Base-by-base conservation (phyloP, 2,888 invertebrate genomes). In the Teleogryllus oceanicus region DNA sequence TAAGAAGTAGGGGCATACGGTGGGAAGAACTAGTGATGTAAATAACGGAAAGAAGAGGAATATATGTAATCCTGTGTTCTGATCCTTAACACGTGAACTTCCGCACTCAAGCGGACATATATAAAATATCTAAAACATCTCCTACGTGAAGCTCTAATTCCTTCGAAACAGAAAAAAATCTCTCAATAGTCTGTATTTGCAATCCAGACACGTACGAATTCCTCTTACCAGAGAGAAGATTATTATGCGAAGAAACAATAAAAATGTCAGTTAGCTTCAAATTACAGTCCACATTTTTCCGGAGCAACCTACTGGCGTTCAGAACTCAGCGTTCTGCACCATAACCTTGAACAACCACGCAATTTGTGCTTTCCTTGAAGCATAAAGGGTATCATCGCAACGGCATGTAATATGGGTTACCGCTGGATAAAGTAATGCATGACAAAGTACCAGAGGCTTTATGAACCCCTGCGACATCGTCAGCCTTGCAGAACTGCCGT, bases 331-430 rank as follows among this genome's bases (percentile, higher is more conserved):
- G 62, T 62, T 62, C 62, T 62, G 62, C 62, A n/a, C 16, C 62
- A 62, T 62, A n/a, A 62, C 62, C 62, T 62, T n/a, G 62, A 62
- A 62, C 16, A 62, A 62, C 62, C 4, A 5, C 37, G 37, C 62
- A 62, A 62, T 62, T 62, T 62, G n/a, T 62, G 16, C 16, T n/a
- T 62, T 62, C 62, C n/a, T 18, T n/a, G 16, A n/a, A 13, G 62
- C 62, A 62, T 62, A 62, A 62, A 62, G n/a, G 62, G 62, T 62
- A 62, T 62, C 13, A 62, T 62, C 8, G 16, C 13, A 62, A 62
- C n/a, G n/a, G 62, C 62, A 62, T 62, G 62, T 62, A 62, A 62
- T 62, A 62, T n/a, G 62, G 62, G 62, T 62, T 62, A 62, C 62
- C 62, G 62, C 62, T 62, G 62, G 62, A 62, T 62, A 13, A n/a